Base-by-base conservation (phyloP, 2,113 vertebrate species). In the Amazona guildingii region DNA sequence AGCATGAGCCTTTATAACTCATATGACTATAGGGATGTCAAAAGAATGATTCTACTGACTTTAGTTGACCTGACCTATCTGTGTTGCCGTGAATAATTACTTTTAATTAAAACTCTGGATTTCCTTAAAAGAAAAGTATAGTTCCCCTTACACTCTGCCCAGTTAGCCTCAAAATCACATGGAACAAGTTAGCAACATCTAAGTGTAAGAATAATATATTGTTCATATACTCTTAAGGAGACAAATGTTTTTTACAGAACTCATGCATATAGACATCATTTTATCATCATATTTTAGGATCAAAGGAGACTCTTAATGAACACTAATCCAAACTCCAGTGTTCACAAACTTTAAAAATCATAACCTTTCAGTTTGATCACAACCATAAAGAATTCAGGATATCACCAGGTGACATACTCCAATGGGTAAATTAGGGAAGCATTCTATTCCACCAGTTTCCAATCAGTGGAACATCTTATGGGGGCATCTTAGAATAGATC, bases 1-100 rank as follows among this genome's bases (percentile, higher is more conserved):
- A 18, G 6, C 7, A 21, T 0, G 0, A 83, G n/a, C 21, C 35
- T 64, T 74, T 77, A 28, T 24, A 19, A 4, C 18, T 80, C 33
- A 9, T 25, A 16, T n/a, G 7, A 49, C 6, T 33, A 16, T 9
- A 54, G 4, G 15, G 37, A 37, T 37, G 12, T 82, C 51, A 75
- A 48, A 87, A 73, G 20, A 80, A 62, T 15, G 2, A 74, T 78
- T 67, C 51, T 63, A 13, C 6, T 68, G 33, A 55, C 7, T 69
- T 83, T 49, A 49, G 10, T 7, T 72, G 52, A 33, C 75, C 51
- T 48, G 51, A 70, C 8, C 1, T 44, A 80, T 10, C 12, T 63
- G 21, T 57, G 27, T 14, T 41, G n/a, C 29, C 9, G 39, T 6
- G 4, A 85, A 68, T 39, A 82, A 39, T 37, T 81, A 28, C 59